Evolutionary conservation across 2,888 invertebrate genomes (phyloP), one percentile per base, ranked within the genome.

Genomic region (Agriopis marginaria): DNA sequence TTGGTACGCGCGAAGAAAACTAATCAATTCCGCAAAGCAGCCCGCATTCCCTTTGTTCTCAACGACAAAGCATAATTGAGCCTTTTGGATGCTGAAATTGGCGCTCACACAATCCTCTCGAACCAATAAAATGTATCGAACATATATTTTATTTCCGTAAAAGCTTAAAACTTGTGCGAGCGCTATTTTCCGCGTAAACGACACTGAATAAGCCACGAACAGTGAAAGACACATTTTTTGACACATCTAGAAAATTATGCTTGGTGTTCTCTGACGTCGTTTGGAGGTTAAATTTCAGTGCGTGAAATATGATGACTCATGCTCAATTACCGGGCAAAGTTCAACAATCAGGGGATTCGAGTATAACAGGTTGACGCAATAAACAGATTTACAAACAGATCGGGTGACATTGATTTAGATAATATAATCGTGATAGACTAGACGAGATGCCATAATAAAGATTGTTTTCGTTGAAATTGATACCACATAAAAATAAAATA

Each of bases 231-330:
- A 74, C 51, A 72, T 51, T 49, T 32, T 59, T 55, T 65, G 59
- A 70, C 73, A 75, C 72, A 77, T 75, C 75, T 58, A 80, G 72
- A 60, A 9, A 58, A 62, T 66, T 66, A 32, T 72, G 61, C 49
- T 75, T 72, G 68, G 70, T 75, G 75, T 72, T 73, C 66, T 63
- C 42, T 72, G 73, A 74, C 77, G 75, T 77, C 75, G 74, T 64
- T 70, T 66, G 60, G 59, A 59, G 66, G 69, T 70, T 75, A 69
- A 68, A 70, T 74, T 74, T 72, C 72, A 61, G 59, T 60, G 58
- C 56, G 62, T 61, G 70, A 73, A 65, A 75, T 73, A 68, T 70
- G 70, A 74, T 56, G 66, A 50, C 67, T 67, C 58, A 39, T 60
- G 58, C 32, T 66, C 71, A 72, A 74, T 72, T 71, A 74, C 56